phyloP scores from a whole-genome alignment of 1,140 invertebrate genomes.

The Penaeus japonicus region DNA sequence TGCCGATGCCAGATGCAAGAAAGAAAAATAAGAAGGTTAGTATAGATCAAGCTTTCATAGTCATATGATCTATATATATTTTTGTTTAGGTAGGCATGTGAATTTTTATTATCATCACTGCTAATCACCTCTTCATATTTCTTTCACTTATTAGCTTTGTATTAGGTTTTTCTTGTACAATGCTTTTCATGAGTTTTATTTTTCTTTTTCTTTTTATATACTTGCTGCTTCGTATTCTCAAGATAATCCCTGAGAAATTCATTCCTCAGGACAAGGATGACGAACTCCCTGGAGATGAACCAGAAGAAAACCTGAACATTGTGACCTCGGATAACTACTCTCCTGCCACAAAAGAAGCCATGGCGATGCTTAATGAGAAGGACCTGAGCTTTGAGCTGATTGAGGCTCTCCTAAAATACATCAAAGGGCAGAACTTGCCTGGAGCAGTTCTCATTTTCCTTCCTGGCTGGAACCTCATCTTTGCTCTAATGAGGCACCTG shows the following conservation, averaged over 20 bases:
- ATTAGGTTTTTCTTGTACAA: too few species aligned
- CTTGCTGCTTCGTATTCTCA: too few species aligned
- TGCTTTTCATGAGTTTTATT: too few species aligned
- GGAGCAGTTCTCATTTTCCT: slow-evolving; percentile 92
- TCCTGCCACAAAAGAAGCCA: slow-evolving; percentile 72
- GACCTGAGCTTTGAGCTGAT: slow-evolving; percentile 93
- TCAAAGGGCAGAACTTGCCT: slow-evolving; percentile 74
- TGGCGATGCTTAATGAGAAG: slow-evolving; percentile 84
- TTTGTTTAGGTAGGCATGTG: too few species aligned
- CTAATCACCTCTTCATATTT: too few species aligned
- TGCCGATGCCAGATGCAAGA: slow-evolving; percentile 73
- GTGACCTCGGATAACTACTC: slow-evolving; percentile 63
- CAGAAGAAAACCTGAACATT: slow-evolving; percentile 63
- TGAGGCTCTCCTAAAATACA: slow-evolving; percentile 80
- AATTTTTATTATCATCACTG: too few species aligned
- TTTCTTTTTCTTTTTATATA: too few species aligned
- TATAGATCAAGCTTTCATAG: background rate
- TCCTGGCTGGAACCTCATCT: slow-evolving; percentile 95
- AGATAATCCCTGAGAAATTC: too few species aligned
- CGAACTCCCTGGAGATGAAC: slow-evolving; percentile 58
- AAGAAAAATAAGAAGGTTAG: slow-evolving; percentile 62
- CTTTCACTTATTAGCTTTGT: too few species aligned
- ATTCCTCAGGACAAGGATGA: slow-evolving; percentile 60
- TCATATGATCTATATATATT: too few species aligned
- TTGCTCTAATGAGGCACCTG: slow-evolving; percentile 86